phyloP scores from a whole-genome alignment of 2,113 vertebrate genomes.

The Platycercus adscitus region DNA sequence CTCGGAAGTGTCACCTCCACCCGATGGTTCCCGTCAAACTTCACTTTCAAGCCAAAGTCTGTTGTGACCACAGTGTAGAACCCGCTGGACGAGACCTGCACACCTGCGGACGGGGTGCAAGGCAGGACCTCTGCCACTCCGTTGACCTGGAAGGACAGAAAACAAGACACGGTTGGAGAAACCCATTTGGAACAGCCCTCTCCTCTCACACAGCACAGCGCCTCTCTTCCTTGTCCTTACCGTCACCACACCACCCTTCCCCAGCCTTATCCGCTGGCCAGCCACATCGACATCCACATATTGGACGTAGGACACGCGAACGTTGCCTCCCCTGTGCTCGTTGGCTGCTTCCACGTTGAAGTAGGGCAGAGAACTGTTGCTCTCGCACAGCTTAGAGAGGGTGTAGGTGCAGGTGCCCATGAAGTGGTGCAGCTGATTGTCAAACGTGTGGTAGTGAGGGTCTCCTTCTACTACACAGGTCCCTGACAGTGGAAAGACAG shows the following conservation, averaged over 20 bases:
- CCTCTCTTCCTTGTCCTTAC: background rate
- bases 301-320: conserved; percentile 32
- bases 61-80: conserved; percentile 54
- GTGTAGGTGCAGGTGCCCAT: conserved; percentile 44
- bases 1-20: conserved; percentile 54
- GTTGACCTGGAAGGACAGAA: conserved; percentile 40
- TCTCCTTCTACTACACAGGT: conserved; percentile 12
- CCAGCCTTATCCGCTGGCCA: conserved; percentile 45
- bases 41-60: conserved; percentile 63
- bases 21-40: conserved; percentile 65
- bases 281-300: conserved; percentile 32
- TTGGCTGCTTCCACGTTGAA: conserved; percentile 53
- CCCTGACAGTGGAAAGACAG: background rate
- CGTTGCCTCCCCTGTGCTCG: conserved; percentile 40
- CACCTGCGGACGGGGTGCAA: background rate
- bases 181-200: background rate
- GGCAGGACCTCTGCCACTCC: conserved; percentile 53
- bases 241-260: conserved; percentile 33
- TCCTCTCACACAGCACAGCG: background rate
- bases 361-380: background rate
- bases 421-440: conserved; percentile 41
- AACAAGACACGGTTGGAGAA: background rate
- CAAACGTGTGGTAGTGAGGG: conserved; percentile 41
- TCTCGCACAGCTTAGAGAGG: background rate
- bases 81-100: conserved; percentile 46